Percentiles rank a stretch among this genome's conserved stretches.
These are phyloP conservation scores for Ceramica pisi DNA, from an alignment of 2,888 invertebrate species.

Conservation along the genomic window DNA sequence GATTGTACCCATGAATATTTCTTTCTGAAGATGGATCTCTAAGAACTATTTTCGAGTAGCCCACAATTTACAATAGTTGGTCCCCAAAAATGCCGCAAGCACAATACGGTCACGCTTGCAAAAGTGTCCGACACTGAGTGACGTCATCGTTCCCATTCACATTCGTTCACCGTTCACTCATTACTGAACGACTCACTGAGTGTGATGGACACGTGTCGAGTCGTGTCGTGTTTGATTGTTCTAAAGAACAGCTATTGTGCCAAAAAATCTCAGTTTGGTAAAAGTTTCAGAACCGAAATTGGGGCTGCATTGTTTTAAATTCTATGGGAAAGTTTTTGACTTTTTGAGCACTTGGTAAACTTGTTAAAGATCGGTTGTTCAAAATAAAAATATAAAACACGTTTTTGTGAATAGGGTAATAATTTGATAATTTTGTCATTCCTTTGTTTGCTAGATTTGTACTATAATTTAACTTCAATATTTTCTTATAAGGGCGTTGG, in stretches of 20 bases:
- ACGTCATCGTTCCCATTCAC: conserved; percentile 52
- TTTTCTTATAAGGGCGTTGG: too few species aligned
- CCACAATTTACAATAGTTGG: conserved; percentile 1
- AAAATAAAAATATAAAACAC: too few species aligned
- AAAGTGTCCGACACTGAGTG: conserved; percentile 37
- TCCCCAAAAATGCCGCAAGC: conserved; percentile 35
- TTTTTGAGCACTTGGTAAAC: background rate
- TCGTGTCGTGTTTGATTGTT: conserved; percentile 50
- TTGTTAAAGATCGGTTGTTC: too few species aligned
- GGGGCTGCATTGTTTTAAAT: background rate
- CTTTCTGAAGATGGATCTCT: background rate
- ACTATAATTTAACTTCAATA: too few species aligned
- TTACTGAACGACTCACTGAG: conserved; percentile 53
- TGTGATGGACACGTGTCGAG: conserved; percentile 60
- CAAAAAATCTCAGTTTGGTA: conserved; percentile 12
- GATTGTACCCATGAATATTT: background rate
- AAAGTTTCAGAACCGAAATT: background rate
- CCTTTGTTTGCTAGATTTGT: too few species aligned
- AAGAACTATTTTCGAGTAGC: background rate
- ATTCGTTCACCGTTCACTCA: conserved; percentile 55
- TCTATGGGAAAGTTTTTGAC: background rate
- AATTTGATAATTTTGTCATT: too few species aligned
- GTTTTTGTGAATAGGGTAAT: too few species aligned
- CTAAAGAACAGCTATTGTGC: conserved; percentile 35
- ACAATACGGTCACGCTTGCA: conserved; percentile 33